Conservation (phyloP, 2,797 vertebrate genomes). For the Mionectes olivaceus region DNA sequence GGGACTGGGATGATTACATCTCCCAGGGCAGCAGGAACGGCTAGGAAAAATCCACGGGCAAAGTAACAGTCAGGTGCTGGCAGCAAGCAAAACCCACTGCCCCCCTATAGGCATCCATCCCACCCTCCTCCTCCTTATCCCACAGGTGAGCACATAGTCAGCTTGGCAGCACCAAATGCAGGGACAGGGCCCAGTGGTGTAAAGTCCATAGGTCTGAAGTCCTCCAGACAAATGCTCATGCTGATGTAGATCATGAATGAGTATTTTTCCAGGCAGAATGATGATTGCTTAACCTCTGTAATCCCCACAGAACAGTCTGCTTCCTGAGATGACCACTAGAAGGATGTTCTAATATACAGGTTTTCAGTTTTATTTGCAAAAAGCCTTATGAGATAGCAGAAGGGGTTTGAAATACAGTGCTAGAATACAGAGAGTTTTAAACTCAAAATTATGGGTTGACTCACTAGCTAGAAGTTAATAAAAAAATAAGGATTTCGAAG, state of each 20-base stretch:
- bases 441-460: constrained; percentile 18
- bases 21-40: not conserved
- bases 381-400: not conserved
- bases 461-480: constrained; percentile 9
- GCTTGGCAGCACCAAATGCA: not conserved
- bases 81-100: not conserved
- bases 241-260: not conserved
- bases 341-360: not conserved
- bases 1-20: not conserved
- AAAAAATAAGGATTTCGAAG: constrained; percentile 38
- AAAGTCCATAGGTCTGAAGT: not conserved
- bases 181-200: not conserved
- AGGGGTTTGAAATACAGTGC: not conserved
- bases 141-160: not conserved
- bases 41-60: not conserved
- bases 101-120: fast-evolving
- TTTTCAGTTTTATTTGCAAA: not conserved
- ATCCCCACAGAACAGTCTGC: not conserved
- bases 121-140: not conserved
- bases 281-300: not conserved
- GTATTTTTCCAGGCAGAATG: not conserved
- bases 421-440: not conserved
- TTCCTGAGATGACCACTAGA: not conserved
- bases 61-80: not conserved
- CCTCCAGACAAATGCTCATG: not conserved